phyloP scores from a whole-genome alignment of 2,888 invertebrate species.

The Punctoribates punctum region DNA sequence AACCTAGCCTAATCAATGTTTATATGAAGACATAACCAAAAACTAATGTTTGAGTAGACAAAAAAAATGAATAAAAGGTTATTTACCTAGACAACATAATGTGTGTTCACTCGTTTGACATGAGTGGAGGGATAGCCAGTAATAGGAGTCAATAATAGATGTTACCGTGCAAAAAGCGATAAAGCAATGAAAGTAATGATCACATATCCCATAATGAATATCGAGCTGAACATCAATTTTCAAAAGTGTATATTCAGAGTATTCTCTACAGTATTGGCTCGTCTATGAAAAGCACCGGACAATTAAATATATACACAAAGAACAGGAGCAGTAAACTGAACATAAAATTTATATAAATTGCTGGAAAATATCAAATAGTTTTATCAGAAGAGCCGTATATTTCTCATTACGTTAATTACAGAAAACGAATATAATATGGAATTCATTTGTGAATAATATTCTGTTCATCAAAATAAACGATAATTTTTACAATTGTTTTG shows the following conservation, averaged over 20 bases:
- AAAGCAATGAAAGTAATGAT: constrained; percentile 20
- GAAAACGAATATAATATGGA: not conserved
- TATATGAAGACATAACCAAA: too few relatives aligned
- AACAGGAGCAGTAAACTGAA: too few relatives aligned
- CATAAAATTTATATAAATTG: not conserved
- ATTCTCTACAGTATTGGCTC: too few relatives aligned
- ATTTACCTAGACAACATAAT: not conserved
- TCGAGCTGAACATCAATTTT: constrained; percentile 11
- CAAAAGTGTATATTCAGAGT: too few relatives aligned
- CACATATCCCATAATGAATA: constrained; percentile 10
- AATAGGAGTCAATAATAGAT: not conserved
- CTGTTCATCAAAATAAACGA: not conserved
- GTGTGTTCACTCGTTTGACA: too few relatives aligned
- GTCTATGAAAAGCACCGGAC: not conserved
- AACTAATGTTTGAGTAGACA: too few relatives aligned
- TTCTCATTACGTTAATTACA: constrained; percentile 18
- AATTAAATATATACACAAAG: not conserved
- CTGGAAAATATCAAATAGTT: not conserved
- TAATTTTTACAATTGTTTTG: not conserved
- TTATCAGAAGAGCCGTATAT: not conserved
- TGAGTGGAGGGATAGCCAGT: not conserved
- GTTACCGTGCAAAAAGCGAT: constrained; percentile 18
- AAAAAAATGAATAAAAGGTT: not conserved
- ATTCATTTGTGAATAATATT: not conserved
- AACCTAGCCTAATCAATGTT: too few relatives aligned